Base-by-base conservation (phyloP, 2,888 invertebrate species). In the Spisula subtruncata region DNA sequence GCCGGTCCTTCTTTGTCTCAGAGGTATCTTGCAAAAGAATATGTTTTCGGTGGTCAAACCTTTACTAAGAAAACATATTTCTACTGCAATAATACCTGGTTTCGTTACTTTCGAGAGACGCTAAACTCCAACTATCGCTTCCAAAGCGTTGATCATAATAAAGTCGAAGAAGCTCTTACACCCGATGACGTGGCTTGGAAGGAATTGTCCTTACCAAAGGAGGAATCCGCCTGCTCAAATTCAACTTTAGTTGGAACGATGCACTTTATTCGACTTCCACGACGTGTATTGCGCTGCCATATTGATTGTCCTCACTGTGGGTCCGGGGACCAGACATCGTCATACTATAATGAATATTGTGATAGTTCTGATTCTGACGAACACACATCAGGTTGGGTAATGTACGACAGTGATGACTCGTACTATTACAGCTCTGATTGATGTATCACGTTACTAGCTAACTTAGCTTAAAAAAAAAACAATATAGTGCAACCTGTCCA, bases 221-320 rank as follows among this genome's bases (percentile, higher is more conserved):
- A 54, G n/a, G 79, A 0, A 35, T n/a, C 56, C 8, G 48, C 18
- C 6, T 46, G 82, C 29, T 10, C n/a, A 0, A 16, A 20, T 79
- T 29, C n/a, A 0, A 81, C 81, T 25, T 41, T 81, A 32, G n/a
- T 20, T 14, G 18, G 25, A 8, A 60, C 32, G 0, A 56, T 87
- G 32, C 82, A 83, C 54, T 29, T 85, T 14, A 51, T 90, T 32
- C 48, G 54, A 6, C n/a, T 90, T 2, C 75, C 90, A 32, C 85
- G 82, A 41, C 41, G 75, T 0, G 51, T 41, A 25, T 79, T 90
- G 14, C 81, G 79, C 4, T 90, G 90, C 48, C 46, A 87, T 48
- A 8, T 79, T 14, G 79, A 90, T 5, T 90, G 90, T 60, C 90
- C 90, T n/a, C 90, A 90, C 71, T 90, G 90, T 66, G 46, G 14